Conservation (phyloP, 1,140 invertebrate species). For the fruit fly (Drosophila melanogaster) region Release_6_plus_ISO1_MT NT_033777.3:20875501-20876000, state of each 20-base stretch:
- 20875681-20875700: conserved; percentile 9
- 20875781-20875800: conserved; percentile 9
- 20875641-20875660: conserved; percentile 33
- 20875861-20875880: conserved; percentile 44
- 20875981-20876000: conserved; percentile 43
- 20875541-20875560: background rate
- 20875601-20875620: conserved; percentile 23
- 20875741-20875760: background rate
- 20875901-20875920: conserved; percentile 59
- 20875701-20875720: background rate
- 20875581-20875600: conserved; percentile 27
- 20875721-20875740: background rate
- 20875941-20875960: conserved; percentile 75
- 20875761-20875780: conserved; percentile 14
- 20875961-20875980: conserved; percentile 77
- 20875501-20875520: background rate
- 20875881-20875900: conserved; percentile 13
- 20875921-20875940: conserved; percentile 71
- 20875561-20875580: background rate
- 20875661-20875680: background rate
- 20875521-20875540: background rate
- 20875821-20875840: conserved; percentile 4
- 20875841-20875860: conserved; percentile 18
- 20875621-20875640: conserved; percentile 32
- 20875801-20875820: conserved; percentile 7